Evolutionary conservation across 2,113 vertebrate genomes (phyloP), one percentile per base, ranked within the genome.

Genomic region (Reinhardtius hippoglossoides): DNA sequence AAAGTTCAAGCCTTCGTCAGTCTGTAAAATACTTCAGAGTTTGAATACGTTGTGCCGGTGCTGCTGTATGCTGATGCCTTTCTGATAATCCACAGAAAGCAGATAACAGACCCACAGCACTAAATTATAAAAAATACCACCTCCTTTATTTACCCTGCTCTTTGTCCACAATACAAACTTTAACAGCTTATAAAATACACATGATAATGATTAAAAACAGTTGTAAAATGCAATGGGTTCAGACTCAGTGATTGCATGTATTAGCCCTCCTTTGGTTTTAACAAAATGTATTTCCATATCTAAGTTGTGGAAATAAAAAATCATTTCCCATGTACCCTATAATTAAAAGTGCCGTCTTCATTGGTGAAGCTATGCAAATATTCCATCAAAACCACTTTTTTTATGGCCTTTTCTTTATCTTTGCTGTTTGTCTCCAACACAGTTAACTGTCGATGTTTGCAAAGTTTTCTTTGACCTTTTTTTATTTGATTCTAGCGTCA

Each of bases 1-100:
- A 80, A 82, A 86, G 78, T 88, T 85, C 74, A 74, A 42, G 52
- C 70, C 60, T 66, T 67, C 57, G 5, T 63, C 61, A 57, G 61
- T 44, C 61, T 74, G 65, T 74, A 55, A 46, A 48, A 88, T 85
- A 82, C 64, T 58, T 67, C 65, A 70, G 59, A 79, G 80, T 71
- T 67, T 42, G 61, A 71, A 67, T 31, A 37, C 15, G 54, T 58
- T 35, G 10, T 80, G 48, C 64, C 54, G 24, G 54, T 35, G 40
- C 20, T 66, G 59, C 40, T 42, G 10, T 42, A 42, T 42, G 40
- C 56, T 67, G 77, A 85, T 86, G 78, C 18, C 52, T 62, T 55
- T 67, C 35, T 78, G 84, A 87, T 90, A 62, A 80, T 77, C 72
- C 65, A 59, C 14, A 57, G 21, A 44, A 48, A 35, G 40, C 31